A percentile compares a stretch with the other conserved stretches of the same genome.
Conservation (phyloP, 2,797 vertebrate genomes). For the Anabacerthia variegaticeps region DNA sequence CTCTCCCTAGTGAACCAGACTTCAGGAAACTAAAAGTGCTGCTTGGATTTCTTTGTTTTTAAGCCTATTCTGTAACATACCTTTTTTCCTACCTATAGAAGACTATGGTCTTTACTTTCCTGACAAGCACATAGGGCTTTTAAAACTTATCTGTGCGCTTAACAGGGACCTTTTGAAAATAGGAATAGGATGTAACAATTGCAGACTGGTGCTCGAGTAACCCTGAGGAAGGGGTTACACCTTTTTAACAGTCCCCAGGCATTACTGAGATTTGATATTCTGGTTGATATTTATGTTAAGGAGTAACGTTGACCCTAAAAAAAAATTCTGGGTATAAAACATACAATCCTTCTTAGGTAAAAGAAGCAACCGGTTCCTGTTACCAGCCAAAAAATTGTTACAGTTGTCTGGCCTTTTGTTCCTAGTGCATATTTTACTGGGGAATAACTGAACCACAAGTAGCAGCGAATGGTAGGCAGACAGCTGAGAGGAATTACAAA, state of each 20-base stretch:
- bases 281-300: background rate
- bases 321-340: background rate
- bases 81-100: background rate
- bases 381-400: background rate
- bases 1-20: background rate
- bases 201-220: background rate
- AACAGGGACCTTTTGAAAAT: background rate
- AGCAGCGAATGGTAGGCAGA: background rate
- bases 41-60: background rate
- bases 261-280: background rate
- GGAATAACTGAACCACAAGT: background rate
- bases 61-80: rapidly evolving
- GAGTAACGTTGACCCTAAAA: background rate
- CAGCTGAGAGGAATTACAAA: background rate
- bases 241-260: rapidly evolving
- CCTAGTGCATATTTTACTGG: background rate
- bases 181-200: background rate
- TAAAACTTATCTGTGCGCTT: background rate
- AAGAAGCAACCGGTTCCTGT: background rate
- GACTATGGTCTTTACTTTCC: background rate
- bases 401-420: background rate
- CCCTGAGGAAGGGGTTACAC: background rate
- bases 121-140: background rate
- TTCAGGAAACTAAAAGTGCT: background rate
- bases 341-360: background rate